Evolutionary conservation across 2,113 vertebrate species (phyloP).

Genomic region (Thunnus thynnus): DNA sequence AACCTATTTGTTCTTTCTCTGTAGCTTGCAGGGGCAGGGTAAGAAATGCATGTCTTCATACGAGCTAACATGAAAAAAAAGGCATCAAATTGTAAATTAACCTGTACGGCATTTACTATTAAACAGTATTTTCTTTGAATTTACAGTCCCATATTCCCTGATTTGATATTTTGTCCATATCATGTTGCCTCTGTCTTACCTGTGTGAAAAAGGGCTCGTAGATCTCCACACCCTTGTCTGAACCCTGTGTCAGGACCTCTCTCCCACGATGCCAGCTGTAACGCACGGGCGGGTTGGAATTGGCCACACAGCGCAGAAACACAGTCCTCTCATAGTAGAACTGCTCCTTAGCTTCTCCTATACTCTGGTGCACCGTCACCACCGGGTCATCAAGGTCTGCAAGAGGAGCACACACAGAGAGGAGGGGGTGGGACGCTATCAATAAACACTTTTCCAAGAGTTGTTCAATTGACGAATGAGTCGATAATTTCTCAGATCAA

Average conservation of each 20-base stretch:
- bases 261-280: constrained; percentile 97
- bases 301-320: constrained; percentile 96
- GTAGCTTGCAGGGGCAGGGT: not conserved
- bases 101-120: too few relatives aligned
- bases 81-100: not conserved
- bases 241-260: constrained; percentile 95
- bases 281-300: constrained; percentile 96
- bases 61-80: not conserved
- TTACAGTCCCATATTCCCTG: not conserved
- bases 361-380: constrained; percentile 98
- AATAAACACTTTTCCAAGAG: not conserved
- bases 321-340: constrained; percentile 98
- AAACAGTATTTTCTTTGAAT: not conserved
- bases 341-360: constrained; percentile 98
- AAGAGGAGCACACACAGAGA: constrained; percentile 27
- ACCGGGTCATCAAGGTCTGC: constrained; percentile 96
- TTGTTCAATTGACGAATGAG: not conserved
- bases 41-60: not conserved
- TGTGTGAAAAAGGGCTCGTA: constrained; percentile 99
- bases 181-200: constrained; percentile 83
- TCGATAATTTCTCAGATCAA: not conserved
- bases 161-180: not conserved
- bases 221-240: constrained; percentile 98
- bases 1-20: not conserved
- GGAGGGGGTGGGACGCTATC: not conserved